Evolutionary conservation across 2,888 invertebrate species (phyloP), one percentile per base, ranked within the genome.

Genomic region (Drosophila imparisetae): DNA sequence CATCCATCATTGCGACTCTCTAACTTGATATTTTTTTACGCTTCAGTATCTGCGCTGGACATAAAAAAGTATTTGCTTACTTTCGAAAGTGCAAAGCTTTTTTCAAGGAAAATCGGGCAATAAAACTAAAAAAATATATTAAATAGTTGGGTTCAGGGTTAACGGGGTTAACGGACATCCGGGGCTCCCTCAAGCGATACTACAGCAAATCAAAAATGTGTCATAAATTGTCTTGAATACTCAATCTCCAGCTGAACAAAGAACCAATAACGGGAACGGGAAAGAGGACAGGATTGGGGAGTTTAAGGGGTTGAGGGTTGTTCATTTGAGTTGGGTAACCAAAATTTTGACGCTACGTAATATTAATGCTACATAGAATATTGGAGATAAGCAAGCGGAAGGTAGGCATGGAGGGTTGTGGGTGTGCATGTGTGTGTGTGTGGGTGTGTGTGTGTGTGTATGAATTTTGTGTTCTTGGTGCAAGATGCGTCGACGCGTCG

Each of bases 261-360:
- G 59, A 49, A 55, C 4, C 36, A 38, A 54, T 27, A 8, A n/a
- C 21, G 32, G 13, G 3, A 29, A 15, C 18, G 42, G 32, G 11
- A 24, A 15, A n/a, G 45, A n/a, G 48, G 24, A 24, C 29, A 4
- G 38, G 21, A 30, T 18, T 61, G n/a, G 42, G 42, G 24, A 24
- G n/a, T 13, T 15, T n/a, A 21, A 7, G 13, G 13, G 21, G 24
- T 11, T 11, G 42, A 34, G 55, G 55, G 29, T 27, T 48, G 36
- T 48, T 60, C 38, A 49, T 66, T 77, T 78, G 78, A 78, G 74
- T 78, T 71, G 74, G 78, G 78, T 78, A 65, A 40, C 52, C 36
- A 49, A 36, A 40, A 45, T 59, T 67, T 79, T 80, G 79, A 77
- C 86, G 67, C 83, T 83, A 77, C 77, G 77, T 72, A 79, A 81